Conservation (phyloP, 2,888 invertebrate species). For the Rambutsinella grinnellia region DNA sequence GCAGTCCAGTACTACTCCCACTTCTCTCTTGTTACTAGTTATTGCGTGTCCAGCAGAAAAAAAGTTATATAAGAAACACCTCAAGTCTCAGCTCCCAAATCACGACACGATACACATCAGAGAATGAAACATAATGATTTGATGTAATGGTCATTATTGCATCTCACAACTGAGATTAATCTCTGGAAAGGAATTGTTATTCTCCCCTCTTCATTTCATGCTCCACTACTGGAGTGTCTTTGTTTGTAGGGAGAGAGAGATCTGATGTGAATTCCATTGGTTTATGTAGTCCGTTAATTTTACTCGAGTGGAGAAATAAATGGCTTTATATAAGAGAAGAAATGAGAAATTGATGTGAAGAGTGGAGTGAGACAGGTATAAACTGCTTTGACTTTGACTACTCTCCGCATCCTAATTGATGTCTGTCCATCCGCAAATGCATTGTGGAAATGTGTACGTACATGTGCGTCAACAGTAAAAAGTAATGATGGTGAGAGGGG, state of each 20-base stretch:
- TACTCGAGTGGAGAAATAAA: background rate
- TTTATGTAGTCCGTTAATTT: background rate
- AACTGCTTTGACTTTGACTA: background rate
- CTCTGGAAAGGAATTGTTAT: background rate
- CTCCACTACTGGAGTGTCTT: too few relatives aligned
- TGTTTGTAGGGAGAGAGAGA: too few relatives aligned
- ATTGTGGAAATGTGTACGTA: background rate
- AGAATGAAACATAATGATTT: background rate
- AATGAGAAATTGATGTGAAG: background rate
- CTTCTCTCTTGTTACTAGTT: background rate
- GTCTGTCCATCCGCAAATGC: background rate
- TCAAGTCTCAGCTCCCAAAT: background rate
- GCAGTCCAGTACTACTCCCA: background rate
- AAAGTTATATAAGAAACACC: background rate
- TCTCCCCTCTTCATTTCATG: too few relatives aligned
- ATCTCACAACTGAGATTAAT: background rate
- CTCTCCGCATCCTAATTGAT: too few relatives aligned
- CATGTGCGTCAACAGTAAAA: background rate
- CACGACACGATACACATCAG: background rate
- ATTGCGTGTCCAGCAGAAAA: background rate
- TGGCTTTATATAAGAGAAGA: background rate
- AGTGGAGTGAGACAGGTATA: background rate
- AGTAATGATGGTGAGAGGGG: background rate
- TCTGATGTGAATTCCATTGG: background rate
- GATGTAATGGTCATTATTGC: background rate